Base-by-base conservation (phyloP, 37 sponge, comb jelly and placozoan species). In the Crambe crambe region DNA sequence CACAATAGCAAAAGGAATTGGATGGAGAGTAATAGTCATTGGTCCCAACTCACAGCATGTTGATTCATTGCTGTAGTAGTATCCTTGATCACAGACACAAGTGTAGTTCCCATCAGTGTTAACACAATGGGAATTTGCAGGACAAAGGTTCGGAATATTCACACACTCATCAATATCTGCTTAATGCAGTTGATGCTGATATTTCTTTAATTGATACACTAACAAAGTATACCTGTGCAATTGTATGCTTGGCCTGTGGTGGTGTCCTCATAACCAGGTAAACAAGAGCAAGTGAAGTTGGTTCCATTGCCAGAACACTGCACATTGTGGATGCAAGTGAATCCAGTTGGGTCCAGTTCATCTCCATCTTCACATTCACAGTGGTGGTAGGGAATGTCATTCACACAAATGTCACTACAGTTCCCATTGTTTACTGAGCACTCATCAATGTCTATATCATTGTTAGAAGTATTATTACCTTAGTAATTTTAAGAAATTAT, bases 101-200 rank as follows among this genome's bases (percentile, higher is more conserved):
- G 5, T 75, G 75, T 39, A 83, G 38, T 64, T 66, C 1, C 83
- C 83, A 56, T 37, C 34, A 18, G 76, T 67, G 23, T 83, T 83
- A 41, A 56, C 42, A 27, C 83, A 83, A 0, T 47, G 36, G 22
- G 76, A 75, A 67, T 75, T 68, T 2, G 0, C 37, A 65, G 32
- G 38, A 56, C 83, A 83, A 23, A 5, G 25, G 1, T n/a, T 4
- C 3, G 66, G 15, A 23, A 12, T 22, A 1, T 54, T 27, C 5
- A 23, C 4, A 57, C 83, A 83, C 54, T 83, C 83, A 75, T 83
- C 38, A 3, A 75, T 67, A 67, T 83, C 83, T 75, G 34, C 51
- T n/a, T 36, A 47, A 47, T 30, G 17, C 25, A 41, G 51, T 47
- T 47, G 12, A 47, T n/a, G n/a, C 51, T 15, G 51, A 47, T 47